A percentile compares a stretch with the other conserved stretches of the same genome.
These are phyloP conservation scores for Ammospiza nelsoni DNA, from an alignment of 2,113 vertebrate genomes.

Conservation along the genomic window DNA sequence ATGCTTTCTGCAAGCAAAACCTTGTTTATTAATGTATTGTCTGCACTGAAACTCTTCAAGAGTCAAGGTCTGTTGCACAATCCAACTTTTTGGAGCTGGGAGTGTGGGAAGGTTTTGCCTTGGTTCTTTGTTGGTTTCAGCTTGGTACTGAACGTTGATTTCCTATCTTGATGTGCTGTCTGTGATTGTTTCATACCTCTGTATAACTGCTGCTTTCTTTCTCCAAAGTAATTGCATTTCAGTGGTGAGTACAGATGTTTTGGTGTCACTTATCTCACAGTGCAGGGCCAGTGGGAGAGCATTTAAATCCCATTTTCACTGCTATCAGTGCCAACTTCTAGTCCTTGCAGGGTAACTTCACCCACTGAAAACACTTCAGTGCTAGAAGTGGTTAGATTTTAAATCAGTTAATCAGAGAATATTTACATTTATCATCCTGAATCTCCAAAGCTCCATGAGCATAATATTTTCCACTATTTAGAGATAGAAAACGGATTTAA, in stretches of 20 bases:
- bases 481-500: not conserved
- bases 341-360: not conserved
- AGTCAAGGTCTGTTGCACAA: not conserved
- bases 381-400: not conserved
- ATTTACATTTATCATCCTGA: not conserved
- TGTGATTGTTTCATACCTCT: constrained; percentile 1
- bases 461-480: not conserved
- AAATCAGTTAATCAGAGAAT: not conserved
- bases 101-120: not conserved
- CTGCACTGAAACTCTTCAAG: not conserved
- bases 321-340: not conserved
- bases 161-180: not conserved
- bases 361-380: not conserved
- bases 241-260: constrained; percentile 64
- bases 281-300: not conserved
- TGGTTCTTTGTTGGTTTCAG: constrained; percentile 25
- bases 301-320: not conserved
- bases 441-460: not conserved
- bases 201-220: constrained; percentile 60
- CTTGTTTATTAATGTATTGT: not conserved
- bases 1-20: constrained; percentile 19
- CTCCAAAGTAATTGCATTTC: constrained; percentile 64
- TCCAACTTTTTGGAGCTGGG: not conserved
- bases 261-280: constrained; percentile 32
- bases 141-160: not conserved